phyloP scores from a whole-genome alignment of 2,888 invertebrate species.

The Autographa pulchrina region DNA sequence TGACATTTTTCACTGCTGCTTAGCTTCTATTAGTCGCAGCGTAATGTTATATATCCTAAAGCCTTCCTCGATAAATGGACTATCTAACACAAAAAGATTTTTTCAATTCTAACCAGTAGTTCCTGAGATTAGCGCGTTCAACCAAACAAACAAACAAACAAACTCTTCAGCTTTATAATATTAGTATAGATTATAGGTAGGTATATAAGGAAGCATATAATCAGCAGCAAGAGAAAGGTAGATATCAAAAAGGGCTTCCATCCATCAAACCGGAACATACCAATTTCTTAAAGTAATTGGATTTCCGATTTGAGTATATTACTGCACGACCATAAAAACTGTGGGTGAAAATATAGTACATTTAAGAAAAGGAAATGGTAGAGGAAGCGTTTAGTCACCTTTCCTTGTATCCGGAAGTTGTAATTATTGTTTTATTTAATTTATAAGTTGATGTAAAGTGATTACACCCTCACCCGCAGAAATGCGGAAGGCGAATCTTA shows the following conservation, averaged over 20 bases:
- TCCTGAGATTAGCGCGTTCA: too few relatives aligned
- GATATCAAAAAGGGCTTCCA: neutral
- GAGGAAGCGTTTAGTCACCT: slow-evolving; percentile 2
- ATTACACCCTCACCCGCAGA: neutral
- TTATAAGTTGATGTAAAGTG: neutral
- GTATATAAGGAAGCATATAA: neutral
- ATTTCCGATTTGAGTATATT: slow-evolving; percentile 1
- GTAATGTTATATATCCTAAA: too few relatives aligned
- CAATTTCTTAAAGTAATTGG: neutral
- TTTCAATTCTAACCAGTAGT: too few relatives aligned
- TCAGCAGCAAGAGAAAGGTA: neutral
- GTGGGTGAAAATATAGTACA: neutral
- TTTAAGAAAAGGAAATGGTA: neutral
- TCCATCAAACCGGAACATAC: neutral
- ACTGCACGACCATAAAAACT: neutral
- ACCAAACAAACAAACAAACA: too few relatives aligned
- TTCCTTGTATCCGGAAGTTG: neutral
- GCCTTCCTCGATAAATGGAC: too few relatives aligned
- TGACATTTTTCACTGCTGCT: too few relatives aligned
- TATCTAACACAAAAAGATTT: too few relatives aligned
- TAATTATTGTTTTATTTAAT: neutral
- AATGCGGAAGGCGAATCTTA: too few relatives aligned
- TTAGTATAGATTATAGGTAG: too few relatives aligned
- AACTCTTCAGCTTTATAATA: too few relatives aligned
- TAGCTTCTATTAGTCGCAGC: too few relatives aligned